Conservation (phyloP, 2,888 invertebrate species). For the Trichogramma evanescens region DNA sequence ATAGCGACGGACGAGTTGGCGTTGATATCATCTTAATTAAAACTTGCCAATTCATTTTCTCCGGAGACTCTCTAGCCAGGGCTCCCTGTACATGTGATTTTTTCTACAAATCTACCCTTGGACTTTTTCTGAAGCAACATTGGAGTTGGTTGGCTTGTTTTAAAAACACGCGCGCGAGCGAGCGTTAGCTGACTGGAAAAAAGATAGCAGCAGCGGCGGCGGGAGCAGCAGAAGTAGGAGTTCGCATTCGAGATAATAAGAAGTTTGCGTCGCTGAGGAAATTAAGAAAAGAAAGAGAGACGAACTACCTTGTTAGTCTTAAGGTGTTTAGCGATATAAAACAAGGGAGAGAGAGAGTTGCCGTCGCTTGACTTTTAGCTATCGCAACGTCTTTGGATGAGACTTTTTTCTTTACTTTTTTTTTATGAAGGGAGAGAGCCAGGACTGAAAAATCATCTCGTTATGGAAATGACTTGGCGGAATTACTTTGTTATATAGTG, state of each 20-base stretch:
- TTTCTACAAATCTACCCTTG: no score
- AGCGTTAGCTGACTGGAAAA: conserved; percentile 15
- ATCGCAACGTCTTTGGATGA: background rate
- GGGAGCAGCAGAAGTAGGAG: conserved; percentile 24
- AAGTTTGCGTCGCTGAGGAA: conserved; percentile 36
- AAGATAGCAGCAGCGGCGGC: conserved; percentile 26
- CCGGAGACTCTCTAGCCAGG: conserved; percentile 4
- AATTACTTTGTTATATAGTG: conserved; percentile 13
- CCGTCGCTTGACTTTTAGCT: conserved; percentile 1
- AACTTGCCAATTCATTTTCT: conserved; percentile 48
- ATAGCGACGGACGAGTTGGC: no score
- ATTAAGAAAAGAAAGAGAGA: conserved; percentile 33
- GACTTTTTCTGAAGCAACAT: no score
- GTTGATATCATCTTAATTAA: conserved; percentile 47
- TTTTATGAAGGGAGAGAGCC: conserved; percentile 11
- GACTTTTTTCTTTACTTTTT: background rate
- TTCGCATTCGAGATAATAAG: conserved; percentile 35
- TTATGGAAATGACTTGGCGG: conserved; percentile 19
- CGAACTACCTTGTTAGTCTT: background rate
- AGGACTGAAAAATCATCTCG: conserved; percentile 20
- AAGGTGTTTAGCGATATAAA: conserved; percentile 4
- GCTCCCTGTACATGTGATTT: no score
- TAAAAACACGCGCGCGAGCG: conserved; percentile 24
- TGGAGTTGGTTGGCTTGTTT: conserved; percentile 36
- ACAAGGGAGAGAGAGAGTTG: conserved; percentile 15